These are phyloP conservation scores for Trisateles emortualis DNA, from an alignment of 2,888 invertebrate species.

Conservation along the genomic window DNA sequence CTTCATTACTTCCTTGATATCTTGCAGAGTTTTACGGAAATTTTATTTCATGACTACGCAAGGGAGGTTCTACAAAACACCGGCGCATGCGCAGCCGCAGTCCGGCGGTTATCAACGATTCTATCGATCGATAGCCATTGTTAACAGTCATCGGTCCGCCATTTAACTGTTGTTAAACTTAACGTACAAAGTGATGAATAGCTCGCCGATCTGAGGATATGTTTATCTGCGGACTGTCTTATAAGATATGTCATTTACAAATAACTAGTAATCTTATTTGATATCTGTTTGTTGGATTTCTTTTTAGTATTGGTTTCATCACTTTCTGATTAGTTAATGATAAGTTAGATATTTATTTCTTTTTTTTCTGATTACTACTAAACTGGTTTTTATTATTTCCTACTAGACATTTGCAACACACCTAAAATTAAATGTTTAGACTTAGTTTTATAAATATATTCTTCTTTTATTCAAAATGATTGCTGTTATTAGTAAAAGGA, in stretches of 20 bases:
- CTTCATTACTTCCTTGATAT: not conserved
- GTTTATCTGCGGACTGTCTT: slow-evolving; percentile 61
- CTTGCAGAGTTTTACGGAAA: slow-evolving; percentile 26
- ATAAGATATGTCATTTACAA: slow-evolving; percentile 56
- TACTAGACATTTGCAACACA: not conserved
- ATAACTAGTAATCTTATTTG: slow-evolving; percentile 42
- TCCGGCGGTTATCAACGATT: slow-evolving; percentile 63
- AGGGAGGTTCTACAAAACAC: slow-evolving; percentile 43
- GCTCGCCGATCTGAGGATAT: slow-evolving; percentile 54
- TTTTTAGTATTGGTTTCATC: slow-evolving; percentile 39
- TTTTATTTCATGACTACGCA: slow-evolving; percentile 37
- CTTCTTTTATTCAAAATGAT: no score
- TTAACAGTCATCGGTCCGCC: slow-evolving; percentile 66
- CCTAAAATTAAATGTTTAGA: not conserved
- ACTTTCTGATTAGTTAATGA: slow-evolving; percentile 38
- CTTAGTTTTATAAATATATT: no score
- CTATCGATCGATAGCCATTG: slow-evolving; percentile 71
- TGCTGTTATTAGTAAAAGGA: no score
- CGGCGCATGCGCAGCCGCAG: slow-evolving; percentile 48
- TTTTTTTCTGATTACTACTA: slow-evolving; percentile 6
- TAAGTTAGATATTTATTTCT: slow-evolving; percentile 33
- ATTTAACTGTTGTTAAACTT: slow-evolving; percentile 66
- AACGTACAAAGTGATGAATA: slow-evolving; percentile 64
- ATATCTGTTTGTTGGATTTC: slow-evolving; percentile 38
- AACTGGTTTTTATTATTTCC: slow-evolving; percentile 13